Evolutionary conservation across 2,797 vertebrate species (phyloP), one percentile per base, ranked within the genome.

Genomic region (Lophotriccus pileatus): DNA sequence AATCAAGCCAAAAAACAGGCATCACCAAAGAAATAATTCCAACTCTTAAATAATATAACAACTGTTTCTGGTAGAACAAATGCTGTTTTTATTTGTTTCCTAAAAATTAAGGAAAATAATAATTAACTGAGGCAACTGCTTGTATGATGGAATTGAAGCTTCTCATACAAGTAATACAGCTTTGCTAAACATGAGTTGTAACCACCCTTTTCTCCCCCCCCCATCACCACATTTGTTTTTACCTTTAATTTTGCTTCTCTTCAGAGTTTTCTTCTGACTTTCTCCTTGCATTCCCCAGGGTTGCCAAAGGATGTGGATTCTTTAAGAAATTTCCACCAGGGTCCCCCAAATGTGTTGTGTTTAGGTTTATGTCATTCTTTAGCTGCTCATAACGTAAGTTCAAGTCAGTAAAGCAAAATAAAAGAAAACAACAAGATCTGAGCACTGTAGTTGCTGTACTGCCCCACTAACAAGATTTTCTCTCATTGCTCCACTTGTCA

Each of bases 31-130:
- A 79, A 87, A 18, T 55, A 7, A 46, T 72, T 86, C 17, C 74
- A 86, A 36, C 32, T 87, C 72, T 95, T 78, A 89, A 96, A 87
- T 86, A 88, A 88, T 25, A 3, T 73, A 95, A 91, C 75, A 64
- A 91, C 47, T 86, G 70, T 19, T 92, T 92, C 66, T 92, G 80
- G 70, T 93, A 90, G 82, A 94, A 91, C 53, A 92, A 95, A 88
- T 39, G 62, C 23, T 76, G 52, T 2, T 84, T 96, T 96, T 95
- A 97, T 95, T 95, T 79, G 47, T 84, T 96, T 91, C 87, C 89
- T 96, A 93, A 88, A 95, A 94, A 87, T 66, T 53, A 94, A 89
- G 84, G 72, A 94, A 90, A 96, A 83, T 80, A 88, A 73, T 89
- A 86, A 84, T 90, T 84, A 95, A 74, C 82, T 76, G 74, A 86